Conservation (phyloP, 2,888 invertebrate species). For the Catocala sponsa region DNA sequence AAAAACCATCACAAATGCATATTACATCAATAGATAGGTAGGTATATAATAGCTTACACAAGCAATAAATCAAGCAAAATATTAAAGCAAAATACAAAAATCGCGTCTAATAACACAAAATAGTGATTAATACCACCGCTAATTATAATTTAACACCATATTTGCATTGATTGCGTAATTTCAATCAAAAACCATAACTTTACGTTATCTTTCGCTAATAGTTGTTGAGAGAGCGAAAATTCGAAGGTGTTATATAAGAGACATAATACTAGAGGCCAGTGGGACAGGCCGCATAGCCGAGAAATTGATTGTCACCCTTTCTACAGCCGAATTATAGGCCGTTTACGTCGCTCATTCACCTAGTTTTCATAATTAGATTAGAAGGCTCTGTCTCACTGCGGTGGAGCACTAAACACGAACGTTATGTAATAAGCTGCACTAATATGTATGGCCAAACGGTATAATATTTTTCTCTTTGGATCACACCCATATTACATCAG, state of each 20-base stretch:
- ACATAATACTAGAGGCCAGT: slow-evolving; percentile 45
- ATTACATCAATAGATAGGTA: neutral
- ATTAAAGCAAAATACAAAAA: slow-evolving; percentile 19
- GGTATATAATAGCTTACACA: neutral
- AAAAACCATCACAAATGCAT: slow-evolving; percentile 3
- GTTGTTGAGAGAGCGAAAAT: slow-evolving; percentile 26
- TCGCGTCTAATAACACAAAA: slow-evolving; percentile 15
- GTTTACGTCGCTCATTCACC: slow-evolving; percentile 34
- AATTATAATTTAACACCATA: slow-evolving; percentile 32
- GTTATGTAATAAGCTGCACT: neutral
- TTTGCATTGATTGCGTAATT: slow-evolving; percentile 46
- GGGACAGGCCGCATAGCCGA: slow-evolving; percentile 25
- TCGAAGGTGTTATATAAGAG: slow-evolving; percentile 38
- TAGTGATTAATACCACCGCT: slow-evolving; percentile 29
- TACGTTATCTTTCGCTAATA: slow-evolving; percentile 20
- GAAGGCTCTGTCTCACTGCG: slow-evolving; percentile 3
- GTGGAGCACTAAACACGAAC: neutral
- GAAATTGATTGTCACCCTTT: slow-evolving; percentile 56
- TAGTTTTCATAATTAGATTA: slow-evolving; percentile 36
- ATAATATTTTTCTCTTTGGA: no score
- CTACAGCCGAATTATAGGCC: slow-evolving; percentile 43
- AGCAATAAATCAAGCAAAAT: slow-evolving; percentile 17
- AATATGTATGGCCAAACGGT: no score
- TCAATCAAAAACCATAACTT: slow-evolving; percentile 30
- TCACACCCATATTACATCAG: no score